phyloP scores from a whole-genome alignment of 1,140 invertebrate genomes.

The Heliconius himera region DNA sequence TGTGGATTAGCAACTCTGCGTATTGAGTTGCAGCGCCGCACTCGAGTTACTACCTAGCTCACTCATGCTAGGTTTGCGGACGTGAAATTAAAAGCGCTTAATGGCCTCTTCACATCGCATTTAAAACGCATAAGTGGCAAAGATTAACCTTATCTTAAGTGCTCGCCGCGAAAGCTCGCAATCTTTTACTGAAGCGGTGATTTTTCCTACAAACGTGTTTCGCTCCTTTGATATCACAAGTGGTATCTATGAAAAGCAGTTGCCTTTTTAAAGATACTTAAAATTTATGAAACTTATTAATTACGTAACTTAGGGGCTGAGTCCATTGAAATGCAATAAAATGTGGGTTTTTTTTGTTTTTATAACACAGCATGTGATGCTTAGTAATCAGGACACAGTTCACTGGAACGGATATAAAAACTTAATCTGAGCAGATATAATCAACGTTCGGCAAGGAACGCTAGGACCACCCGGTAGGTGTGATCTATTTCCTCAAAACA shows the following conservation, averaged over 20 bases:
- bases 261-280: slow-evolving; percentile 15
- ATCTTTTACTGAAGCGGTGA: slow-evolving; percentile 32
- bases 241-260: slow-evolving; percentile 13
- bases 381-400: slow-evolving; percentile 45
- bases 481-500: slow-evolving; percentile 54
- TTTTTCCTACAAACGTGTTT: slow-evolving; percentile 37
- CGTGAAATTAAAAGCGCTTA: slow-evolving; percentile 37
- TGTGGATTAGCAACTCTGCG: slow-evolving; percentile 63
- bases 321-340: slow-evolving; percentile 29
- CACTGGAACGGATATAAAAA: slow-evolving; percentile 54
- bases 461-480: slow-evolving; percentile 57
- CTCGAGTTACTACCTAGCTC: slow-evolving; percentile 62
- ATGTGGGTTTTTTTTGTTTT: slow-evolving; percentile 33
- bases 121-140: slow-evolving; percentile 54
- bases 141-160: slow-evolving; percentile 59
- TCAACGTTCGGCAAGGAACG: slow-evolving; percentile 42
- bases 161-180: slow-evolving; percentile 45
- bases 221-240: slow-evolving; percentile 34
- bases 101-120: slow-evolving; percentile 51
- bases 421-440: slow-evolving; percentile 57
- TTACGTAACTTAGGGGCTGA: not conserved
- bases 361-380: slow-evolving; percentile 27
- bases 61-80: slow-evolving; percentile 48
- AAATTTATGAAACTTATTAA: not conserved
- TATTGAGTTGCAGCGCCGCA: slow-evolving; percentile 62